Conservation (phyloP, 30 jellyfish, hydroid and myxozoan species). For the Pseudorhiza aurosa region DNA sequence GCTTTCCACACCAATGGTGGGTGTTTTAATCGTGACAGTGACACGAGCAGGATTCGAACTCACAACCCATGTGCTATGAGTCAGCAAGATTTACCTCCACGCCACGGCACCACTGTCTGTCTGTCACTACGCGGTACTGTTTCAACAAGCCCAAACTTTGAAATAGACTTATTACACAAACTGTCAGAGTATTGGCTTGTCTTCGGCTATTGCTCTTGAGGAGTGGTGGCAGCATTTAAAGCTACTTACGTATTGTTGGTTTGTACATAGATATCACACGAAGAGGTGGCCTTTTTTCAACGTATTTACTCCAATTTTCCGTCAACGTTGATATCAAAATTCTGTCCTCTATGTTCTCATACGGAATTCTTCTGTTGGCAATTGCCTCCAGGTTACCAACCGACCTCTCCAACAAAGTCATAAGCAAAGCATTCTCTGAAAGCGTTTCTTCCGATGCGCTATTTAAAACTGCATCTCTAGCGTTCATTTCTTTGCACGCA, state of each 20-base stretch:
- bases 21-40: too few relatives aligned
- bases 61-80: too few relatives aligned
- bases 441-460: background rate
- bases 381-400: background rate
- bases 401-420: background rate
- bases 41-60: too few relatives aligned
- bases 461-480: background rate
- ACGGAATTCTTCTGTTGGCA: background rate
- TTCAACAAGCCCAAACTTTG: too few relatives aligned
- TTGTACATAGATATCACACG: slow-evolving; percentile 27
- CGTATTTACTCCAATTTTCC: slow-evolving; percentile 32
- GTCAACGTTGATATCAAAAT: slow-evolving; percentile 27
- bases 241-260: slow-evolving; percentile 1
- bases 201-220: too few relatives aligned
- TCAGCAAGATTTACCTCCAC: too few relatives aligned
- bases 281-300: slow-evolving; percentile 23
- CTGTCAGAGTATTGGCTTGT: too few relatives aligned
- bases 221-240: too few relatives aligned
- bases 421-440: background rate
- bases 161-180: too few relatives aligned
- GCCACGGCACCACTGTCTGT: too few relatives aligned
- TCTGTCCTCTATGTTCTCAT: slow-evolving; percentile 29
- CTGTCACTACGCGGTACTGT: too few relatives aligned
- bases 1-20: too few relatives aligned
- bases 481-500: background rate